Evolutionary conservation across 2,888 invertebrate genomes (phyloP).

Genomic region (Apomyelois bistriatella): DNA sequence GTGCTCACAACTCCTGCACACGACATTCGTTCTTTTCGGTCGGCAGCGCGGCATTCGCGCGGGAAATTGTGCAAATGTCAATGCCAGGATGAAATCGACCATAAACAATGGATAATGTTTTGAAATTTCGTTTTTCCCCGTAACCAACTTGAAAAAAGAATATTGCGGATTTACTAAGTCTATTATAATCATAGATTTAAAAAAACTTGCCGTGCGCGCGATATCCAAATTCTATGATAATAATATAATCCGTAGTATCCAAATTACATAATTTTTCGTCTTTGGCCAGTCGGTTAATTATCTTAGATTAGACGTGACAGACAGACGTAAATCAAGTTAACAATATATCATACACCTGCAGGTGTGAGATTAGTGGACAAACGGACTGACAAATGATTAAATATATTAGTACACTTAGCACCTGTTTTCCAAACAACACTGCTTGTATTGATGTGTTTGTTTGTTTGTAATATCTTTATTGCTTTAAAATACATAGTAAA

Average conservation of each 20-base stretch:
- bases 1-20: not conserved
- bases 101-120: not conserved
- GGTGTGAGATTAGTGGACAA: not conserved
- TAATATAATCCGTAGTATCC: no score
- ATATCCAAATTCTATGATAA: no score
- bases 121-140: not conserved
- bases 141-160: no score
- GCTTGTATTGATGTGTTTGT: no score
- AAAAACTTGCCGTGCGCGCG: no score
- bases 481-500: no score
- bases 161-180: no score
- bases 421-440: no score
- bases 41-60: conserved; percentile 14
- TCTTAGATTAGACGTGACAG: not conserved
- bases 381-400: not conserved
- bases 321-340: not conserved
- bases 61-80: conserved; percentile 24
- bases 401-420: not conserved
- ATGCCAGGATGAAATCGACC: conserved; percentile 12
- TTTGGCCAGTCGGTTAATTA: not conserved
- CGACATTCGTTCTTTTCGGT: conserved; percentile 17
- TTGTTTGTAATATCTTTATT: no score
- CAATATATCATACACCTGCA: not conserved
- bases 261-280: not conserved
- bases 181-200: no score